Conservation (phyloP, 2,797 vertebrate species). For the Carcharodon carcharias region DNA sequence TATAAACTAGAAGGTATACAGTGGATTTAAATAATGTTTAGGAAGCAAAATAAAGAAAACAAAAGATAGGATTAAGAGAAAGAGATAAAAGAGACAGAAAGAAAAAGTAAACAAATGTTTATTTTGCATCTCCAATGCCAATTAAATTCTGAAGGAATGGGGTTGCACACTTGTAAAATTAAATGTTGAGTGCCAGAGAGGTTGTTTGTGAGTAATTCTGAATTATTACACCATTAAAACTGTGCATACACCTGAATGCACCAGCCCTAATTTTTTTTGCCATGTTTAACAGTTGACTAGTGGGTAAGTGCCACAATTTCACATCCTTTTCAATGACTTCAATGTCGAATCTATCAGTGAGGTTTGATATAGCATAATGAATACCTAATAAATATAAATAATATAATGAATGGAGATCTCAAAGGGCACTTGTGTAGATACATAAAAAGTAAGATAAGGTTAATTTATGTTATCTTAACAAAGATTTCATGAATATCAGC, state of each 20-base stretch:
- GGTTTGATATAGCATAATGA: neutral
- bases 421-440: neutral
- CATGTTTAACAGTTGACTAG: neutral
- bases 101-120: no score
- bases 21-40: no score
- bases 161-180: no score
- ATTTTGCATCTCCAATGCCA: no score
- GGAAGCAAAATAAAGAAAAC: no score
- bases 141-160: no score
- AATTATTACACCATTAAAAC: neutral
- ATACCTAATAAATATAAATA: neutral
- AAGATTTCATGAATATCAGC: neutral
- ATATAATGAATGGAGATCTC: neutral
- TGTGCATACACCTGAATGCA: neutral
- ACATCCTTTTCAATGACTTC: neutral
- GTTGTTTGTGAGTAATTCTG: neutral
- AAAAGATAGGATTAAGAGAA: no score
- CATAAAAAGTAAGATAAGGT: neutral
- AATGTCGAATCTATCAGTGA: neutral
- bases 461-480: neutral
- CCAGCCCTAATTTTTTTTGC: neutral
- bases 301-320: neutral
- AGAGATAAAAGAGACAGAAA: no score
- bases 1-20: no score
- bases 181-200: no score